These are phyloP conservation scores for Amphilophus citrinellus DNA, from an alignment of 2,113 vertebrate species.

Conservation along the genomic window DNA sequence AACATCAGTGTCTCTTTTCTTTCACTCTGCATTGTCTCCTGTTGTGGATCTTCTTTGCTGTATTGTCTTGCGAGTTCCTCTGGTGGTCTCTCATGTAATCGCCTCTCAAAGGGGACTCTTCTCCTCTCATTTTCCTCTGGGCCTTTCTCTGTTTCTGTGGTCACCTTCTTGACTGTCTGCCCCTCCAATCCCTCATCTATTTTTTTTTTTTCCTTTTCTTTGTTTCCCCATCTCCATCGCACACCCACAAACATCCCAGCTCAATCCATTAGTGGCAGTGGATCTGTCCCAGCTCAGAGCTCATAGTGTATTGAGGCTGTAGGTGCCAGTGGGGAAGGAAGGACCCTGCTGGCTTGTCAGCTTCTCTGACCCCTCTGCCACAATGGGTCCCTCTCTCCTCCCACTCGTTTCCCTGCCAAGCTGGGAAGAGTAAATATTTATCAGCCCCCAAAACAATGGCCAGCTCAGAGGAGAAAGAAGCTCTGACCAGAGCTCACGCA, in stretches of 20 bases:
- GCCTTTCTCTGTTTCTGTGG: conserved; percentile 20
- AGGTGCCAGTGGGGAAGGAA: conserved; percentile 63
- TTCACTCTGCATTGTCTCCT: conserved; percentile 37
- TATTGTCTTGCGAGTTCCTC: conserved; percentile 59
- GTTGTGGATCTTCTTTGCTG: conserved; percentile 57
- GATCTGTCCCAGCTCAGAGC: conserved; percentile 16
- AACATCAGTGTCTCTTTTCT: conserved; percentile 41
- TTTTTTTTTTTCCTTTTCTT: not conserved
- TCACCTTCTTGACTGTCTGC: conserved; percentile 20
- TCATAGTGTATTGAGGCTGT: conserved; percentile 62
- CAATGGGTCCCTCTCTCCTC: conserved; percentile 80
- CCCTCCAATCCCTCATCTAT: not conserved
- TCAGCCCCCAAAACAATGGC: conserved; percentile 84
- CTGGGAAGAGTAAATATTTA: conserved; percentile 95
- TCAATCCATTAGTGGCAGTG: conserved; percentile 2
- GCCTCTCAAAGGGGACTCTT: conserved; percentile 44
- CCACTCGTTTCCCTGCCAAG: conserved; percentile 84
- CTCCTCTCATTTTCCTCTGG: not conserved
- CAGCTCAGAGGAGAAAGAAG: conserved; percentile 79
- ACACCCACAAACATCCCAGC: conserved; percentile 9
- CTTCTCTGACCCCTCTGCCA: conserved; percentile 76
- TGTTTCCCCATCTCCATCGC: not conserved
- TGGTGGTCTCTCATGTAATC: conserved; percentile 70
- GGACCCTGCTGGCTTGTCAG: conserved; percentile 66
- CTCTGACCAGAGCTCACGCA: conserved; percentile 71